Conservation (phyloP, 1,140 invertebrate genomes). For the Coptotermes formosanus region DNA sequence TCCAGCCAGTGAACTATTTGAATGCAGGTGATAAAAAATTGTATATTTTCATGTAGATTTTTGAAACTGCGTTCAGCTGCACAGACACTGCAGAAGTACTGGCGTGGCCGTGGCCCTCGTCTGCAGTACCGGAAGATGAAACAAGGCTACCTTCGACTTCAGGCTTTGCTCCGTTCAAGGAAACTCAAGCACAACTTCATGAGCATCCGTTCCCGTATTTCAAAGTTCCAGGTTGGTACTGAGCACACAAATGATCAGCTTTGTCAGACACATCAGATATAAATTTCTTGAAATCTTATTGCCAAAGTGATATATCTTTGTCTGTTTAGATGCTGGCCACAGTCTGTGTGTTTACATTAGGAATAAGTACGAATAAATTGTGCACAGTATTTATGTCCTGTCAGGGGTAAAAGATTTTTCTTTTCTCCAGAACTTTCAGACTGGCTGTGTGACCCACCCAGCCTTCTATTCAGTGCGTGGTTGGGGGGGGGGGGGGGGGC, state of each 20-base stretch:
- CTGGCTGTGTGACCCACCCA: too few relatives aligned
- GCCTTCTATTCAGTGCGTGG: too few relatives aligned
- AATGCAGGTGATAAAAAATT: background rate
- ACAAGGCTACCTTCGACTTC: slow-evolving; percentile 77
- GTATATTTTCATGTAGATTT: slow-evolving; percentile 46
- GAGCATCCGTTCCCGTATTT: slow-evolving; percentile 67
- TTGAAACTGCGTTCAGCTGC: slow-evolving; percentile 67
- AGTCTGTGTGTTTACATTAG: too few relatives aligned
- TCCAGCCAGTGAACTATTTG: background rate
- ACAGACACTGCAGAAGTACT: slow-evolving; percentile 75
- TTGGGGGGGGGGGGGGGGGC: too few relatives aligned
- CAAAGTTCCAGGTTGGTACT: slow-evolving; percentile 53
- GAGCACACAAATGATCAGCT: background rate
- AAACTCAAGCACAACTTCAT: slow-evolving; percentile 71
- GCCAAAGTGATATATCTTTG: too few relatives aligned
- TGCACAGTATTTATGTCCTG: too few relatives aligned
- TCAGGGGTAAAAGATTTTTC: too few relatives aligned
- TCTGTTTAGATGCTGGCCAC: too few relatives aligned
- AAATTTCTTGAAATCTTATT: too few relatives aligned
- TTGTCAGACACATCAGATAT: too few relatives aligned
- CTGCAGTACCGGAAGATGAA: slow-evolving; percentile 68
- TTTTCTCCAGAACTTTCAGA: too few relatives aligned
- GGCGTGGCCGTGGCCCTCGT: slow-evolving; percentile 71
- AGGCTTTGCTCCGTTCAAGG: slow-evolving; percentile 80
- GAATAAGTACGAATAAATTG: too few relatives aligned